Evolutionary conservation across 2,888 invertebrate genomes (phyloP), one percentile per base, ranked within the genome.

Genomic region (Ennomos quercinarius): DNA sequence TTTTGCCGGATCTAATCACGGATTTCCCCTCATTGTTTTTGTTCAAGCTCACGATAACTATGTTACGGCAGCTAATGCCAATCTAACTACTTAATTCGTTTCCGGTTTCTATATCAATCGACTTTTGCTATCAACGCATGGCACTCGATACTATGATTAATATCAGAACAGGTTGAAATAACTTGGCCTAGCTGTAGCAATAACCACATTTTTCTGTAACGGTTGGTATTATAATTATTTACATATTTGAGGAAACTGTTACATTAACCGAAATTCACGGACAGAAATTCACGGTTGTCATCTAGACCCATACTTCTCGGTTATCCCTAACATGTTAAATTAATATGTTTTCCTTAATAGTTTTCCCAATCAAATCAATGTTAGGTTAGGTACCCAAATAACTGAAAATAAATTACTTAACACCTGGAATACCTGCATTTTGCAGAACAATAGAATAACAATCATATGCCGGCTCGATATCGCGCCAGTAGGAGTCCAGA

Each of bases 101-200:
- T 66, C 59, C 61, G 61, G 54, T 48, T 60, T 41, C 55, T 52
- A 53, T 54, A 61, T 64, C 56, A 53, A 58, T 58, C 58, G 35
- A 27, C 39, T n/a, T 8, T 36, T 13, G 27, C 10, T 47, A 17
- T 48, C 48, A 53, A 50, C 41, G 52, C 27, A 57, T 53, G 48
- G 48, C 43, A n/a, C 11, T 56, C 43, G 12, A 34, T n/a, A 54
- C n/a, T 34, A 42, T 47, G 35, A 55, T 44, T 43, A 12, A 43
- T 27, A 5, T 45, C 44, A 53, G 47, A 56, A 64, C 54, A 50
- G 41, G 57, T 63, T 60, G 37, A 57, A 46, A 55, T 49, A 38
- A 49, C 49, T 57, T 55, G 57, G 57, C 66, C 61, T 61, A n/a
- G n/a, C n/a, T n/a, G 48, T 42, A 27, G 46, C 8, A 45, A 52